Evolutionary conservation across 92 coral and sea anemone species (phyloP).

Genomic region (Isaurus tuberculatus): DNA sequence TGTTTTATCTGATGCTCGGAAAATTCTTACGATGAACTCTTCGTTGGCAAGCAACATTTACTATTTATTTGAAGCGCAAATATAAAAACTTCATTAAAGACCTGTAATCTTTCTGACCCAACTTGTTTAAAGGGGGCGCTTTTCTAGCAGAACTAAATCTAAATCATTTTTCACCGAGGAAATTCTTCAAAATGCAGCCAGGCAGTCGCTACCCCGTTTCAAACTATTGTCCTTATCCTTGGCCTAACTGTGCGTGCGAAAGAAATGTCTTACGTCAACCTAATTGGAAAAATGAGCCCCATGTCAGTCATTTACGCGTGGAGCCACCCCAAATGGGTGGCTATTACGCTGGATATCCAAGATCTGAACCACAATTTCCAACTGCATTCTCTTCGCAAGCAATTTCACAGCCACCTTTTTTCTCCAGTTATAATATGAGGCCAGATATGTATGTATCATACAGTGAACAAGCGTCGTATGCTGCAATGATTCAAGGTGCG

Average conservation of each 20-base stretch:
- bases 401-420: slow-evolving; percentile 14
- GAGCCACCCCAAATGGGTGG: slow-evolving; percentile 30
- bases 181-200: slow-evolving; percentile 21
- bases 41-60: slow-evolving; percentile 38
- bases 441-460: slow-evolving; percentile 30
- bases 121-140: neutral
- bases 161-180: neutral
- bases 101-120: neutral
- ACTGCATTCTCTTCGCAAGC: slow-evolving; percentile 22
- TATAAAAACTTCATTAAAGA: slow-evolving; percentile 42
- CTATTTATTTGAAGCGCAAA: slow-evolving; percentile 46
- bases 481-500: slow-evolving; percentile 20
- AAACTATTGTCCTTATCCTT: slow-evolving; percentile 17
- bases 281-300: slow-evolving; percentile 24
- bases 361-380: slow-evolving; percentile 1
- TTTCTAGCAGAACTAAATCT: neutral
- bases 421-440: slow-evolving; percentile 11
- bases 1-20: slow-evolving; percentile 8
- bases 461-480: slow-evolving; percentile 12
- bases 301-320: slow-evolving; percentile 5
- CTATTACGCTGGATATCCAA: slow-evolving; percentile 9
- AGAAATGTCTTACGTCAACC: slow-evolving; percentile 22
- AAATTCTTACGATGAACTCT: slow-evolving; percentile 6
- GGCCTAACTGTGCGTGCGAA: slow-evolving; percentile 41
- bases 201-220: slow-evolving; percentile 29